Conservation (phyloP, 2,113 vertebrate species). For the Bungarus multicinctus region DNA sequence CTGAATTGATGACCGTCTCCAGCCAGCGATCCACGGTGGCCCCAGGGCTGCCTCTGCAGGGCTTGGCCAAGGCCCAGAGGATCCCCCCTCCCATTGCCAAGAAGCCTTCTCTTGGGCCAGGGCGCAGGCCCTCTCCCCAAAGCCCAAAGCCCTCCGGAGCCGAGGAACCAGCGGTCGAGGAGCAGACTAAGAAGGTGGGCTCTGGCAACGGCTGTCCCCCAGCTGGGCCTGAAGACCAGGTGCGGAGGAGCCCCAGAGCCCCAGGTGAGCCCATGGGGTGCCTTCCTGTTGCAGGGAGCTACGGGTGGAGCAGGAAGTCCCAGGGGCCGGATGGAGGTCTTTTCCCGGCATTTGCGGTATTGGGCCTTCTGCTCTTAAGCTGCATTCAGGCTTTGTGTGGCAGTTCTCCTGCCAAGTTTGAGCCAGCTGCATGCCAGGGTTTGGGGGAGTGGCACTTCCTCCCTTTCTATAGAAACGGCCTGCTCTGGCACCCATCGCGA, state of each 20-base stretch:
- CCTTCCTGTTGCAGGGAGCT: background rate
- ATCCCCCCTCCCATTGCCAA: constrained; percentile 89
- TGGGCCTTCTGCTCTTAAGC: background rate
- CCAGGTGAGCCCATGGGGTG: constrained; percentile 46
- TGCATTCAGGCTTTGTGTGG: too few species aligned
- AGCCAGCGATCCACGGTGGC: constrained; percentile 58
- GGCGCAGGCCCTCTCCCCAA: constrained; percentile 16
- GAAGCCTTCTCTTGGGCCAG: constrained; percentile 74
- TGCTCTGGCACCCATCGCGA: background rate
- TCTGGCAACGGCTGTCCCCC: constrained; percentile 39
- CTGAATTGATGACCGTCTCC: constrained; percentile 77
- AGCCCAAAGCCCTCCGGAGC: constrained; percentile 29
- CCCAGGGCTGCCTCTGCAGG: background rate
- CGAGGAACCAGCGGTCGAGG: background rate
- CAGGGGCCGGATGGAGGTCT: background rate
- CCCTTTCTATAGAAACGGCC: background rate
- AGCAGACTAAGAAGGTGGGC: constrained; percentile 65
- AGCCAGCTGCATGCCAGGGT: background rate
- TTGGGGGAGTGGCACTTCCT: background rate
- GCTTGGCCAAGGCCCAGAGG: constrained; percentile 60
- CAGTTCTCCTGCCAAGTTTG: background rate
- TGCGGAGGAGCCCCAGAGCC: constrained; percentile 45
- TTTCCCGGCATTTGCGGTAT: background rate
- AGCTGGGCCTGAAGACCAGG: constrained; percentile 59
- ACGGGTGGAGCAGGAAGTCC: background rate